Percentiles rank a stretch among this genome's conserved stretches.
Evolutionary conservation across 2,888 invertebrate genomes (phyloP).

Genomic region (Danaus chrysippus): DNA sequence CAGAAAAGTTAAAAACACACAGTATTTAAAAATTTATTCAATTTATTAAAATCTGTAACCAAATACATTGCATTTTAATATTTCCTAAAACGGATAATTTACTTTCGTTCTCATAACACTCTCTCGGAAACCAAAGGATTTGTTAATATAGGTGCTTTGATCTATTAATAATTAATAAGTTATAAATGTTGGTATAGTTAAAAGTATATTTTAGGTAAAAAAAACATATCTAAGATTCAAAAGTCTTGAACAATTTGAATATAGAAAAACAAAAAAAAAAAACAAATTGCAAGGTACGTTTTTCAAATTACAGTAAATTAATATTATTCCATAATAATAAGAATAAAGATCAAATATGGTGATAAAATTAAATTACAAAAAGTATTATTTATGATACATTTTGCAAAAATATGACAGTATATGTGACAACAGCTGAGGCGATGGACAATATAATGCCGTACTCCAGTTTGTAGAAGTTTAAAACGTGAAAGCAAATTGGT

Average conservation of each 20-base stretch:
- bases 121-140: constrained; percentile 29
- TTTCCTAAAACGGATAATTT: background rate
- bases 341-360: too few relatives aligned
- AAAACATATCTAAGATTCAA: too few relatives aligned
- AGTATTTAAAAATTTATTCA: too few relatives aligned
- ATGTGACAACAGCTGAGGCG: constrained; percentile 53
- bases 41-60: background rate
- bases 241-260: too few relatives aligned
- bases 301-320: too few relatives aligned
- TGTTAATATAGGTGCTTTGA: constrained; percentile 30
- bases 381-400: constrained; percentile 33
- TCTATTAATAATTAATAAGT: constrained; percentile 28
- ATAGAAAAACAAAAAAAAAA: too few relatives aligned
- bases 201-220: too few relatives aligned
- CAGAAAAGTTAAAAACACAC: background rate
- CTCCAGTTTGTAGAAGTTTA: constrained; percentile 51
- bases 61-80: background rate
- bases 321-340: too few relatives aligned
- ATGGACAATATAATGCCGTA: constrained; percentile 51
- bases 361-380: too few relatives aligned
- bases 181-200: too few relatives aligned
- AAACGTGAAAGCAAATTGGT: constrained; percentile 52
- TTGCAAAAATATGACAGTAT: constrained; percentile 48
- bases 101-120: constrained; percentile 6
- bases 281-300: too few relatives aligned